Base-by-base conservation (phyloP, 2,797 vertebrate genomes). In the Serranus cabrilla region DNA sequence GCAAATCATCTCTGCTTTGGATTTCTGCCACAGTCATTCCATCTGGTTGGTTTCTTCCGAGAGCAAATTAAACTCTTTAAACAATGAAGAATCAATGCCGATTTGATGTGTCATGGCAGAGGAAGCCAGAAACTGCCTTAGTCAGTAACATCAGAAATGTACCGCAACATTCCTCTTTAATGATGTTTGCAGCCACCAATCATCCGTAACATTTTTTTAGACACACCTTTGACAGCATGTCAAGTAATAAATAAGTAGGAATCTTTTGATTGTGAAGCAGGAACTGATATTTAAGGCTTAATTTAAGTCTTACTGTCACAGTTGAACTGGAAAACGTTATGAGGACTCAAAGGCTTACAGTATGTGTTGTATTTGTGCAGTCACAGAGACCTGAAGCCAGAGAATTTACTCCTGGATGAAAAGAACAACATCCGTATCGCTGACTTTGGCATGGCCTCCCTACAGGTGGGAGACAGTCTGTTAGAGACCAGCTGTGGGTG, bases 21-120 rank as follows among this genome's bases (percentile, higher is more conserved):
- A 98, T 87, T 98, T 98, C 93, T 98, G 97, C 91, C 97, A 98
- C 84, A 97, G 95, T 91, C 97, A 98, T 86, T 98, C 96, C 82
- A 98, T 98, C 92, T 98, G 97, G 97, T 98, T 88, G 90, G 95
- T 90, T 71, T 69, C 71, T 61, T 21, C 54, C 25, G 55, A 13
- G 47, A 79, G 50, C 39, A 42, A 47, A 56, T 66, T 11, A 45
- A 54, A 52, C 23, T 25, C 56, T 55, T 69, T 21, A 69, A 47
- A 69, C 40, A 58, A 62, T 61, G 52, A 52, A n/a, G 11, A 64
- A 47, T 62, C 34, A 3, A 16, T 14, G 39, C 21, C 45, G 31
- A 3, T 66, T 58, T 71, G 3, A 68, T 25, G 17, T 64, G 42
- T 45, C 17, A 11, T 39, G 4, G 47, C 47, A 55, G 58, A 58